These are phyloP conservation scores for Hyles lineata DNA, from an alignment of 2,888 invertebrate genomes.

Conservation along the genomic window DNA sequence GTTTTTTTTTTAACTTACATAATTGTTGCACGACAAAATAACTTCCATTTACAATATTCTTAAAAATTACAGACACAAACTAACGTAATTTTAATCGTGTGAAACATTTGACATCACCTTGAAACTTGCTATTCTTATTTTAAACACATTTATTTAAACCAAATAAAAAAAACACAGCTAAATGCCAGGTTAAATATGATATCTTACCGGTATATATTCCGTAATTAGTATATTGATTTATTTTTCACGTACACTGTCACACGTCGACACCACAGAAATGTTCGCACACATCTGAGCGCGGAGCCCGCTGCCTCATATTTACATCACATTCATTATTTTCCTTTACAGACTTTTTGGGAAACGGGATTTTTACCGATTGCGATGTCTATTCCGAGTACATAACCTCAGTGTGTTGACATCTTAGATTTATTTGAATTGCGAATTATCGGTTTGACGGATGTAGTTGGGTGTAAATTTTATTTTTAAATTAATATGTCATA, in stretches of 20 bases:
- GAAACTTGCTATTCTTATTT: no score
- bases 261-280: conserved; percentile 45
- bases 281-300: conserved; percentile 44
- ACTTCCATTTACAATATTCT: no score
- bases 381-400: conserved; percentile 4
- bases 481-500: no score
- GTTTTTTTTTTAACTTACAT: no score
- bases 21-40: no score
- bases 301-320: conserved; percentile 45
- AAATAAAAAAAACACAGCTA: no score
- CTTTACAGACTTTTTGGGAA: conserved; percentile 25
- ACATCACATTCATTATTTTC: conserved; percentile 44
- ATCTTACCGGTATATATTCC: neutral
- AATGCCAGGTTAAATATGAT: neutral
- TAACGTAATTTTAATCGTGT: no score
- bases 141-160: no score
- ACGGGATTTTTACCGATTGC: conserved; percentile 21
- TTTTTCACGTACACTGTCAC: conserved; percentile 29
- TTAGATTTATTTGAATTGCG: neutral
- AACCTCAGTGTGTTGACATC: neutral
- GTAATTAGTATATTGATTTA: neutral
- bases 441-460: neutral
- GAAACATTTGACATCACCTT: no score
- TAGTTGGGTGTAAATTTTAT: neutral
- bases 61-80: no score